These are phyloP conservation scores for Beris morrisii DNA, from an alignment of 2,888 invertebrate genomes.

Conservation along the genomic window DNA sequence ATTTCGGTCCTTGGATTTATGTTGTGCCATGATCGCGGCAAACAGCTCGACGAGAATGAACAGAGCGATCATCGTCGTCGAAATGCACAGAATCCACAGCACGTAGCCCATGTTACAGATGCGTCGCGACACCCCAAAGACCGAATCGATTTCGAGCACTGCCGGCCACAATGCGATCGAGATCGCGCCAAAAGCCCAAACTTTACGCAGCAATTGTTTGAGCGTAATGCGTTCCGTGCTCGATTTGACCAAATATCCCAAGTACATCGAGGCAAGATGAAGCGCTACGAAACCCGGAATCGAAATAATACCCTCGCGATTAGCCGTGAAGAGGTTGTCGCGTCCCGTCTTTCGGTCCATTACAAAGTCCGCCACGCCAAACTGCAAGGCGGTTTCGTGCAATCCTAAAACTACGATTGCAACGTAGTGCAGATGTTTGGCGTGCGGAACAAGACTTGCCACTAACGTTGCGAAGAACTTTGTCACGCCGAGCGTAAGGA, in stretches of 20 bases:
- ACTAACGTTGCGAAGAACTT: conserved; percentile 69
- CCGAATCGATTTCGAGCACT: conserved; percentile 57
- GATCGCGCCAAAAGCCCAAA: conserved; percentile 42
- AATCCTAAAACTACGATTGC: conserved; percentile 61
- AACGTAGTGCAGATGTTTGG: conserved; percentile 59
- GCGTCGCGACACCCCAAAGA: conserved; percentile 72
- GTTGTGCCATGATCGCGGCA: conserved; percentile 8
- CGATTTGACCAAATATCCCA: conserved; percentile 61
- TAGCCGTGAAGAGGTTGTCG: conserved; percentile 71
- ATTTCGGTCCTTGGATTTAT: conserved; percentile 41
- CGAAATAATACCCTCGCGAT: conserved; percentile 89
- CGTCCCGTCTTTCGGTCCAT: conserved; percentile 62
- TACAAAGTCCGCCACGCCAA: conserved; percentile 71
- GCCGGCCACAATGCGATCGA: conserved; percentile 55
- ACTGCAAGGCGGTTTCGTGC: conserved; percentile 68
- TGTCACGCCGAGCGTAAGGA: conserved; percentile 85
- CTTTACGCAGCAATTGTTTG: conserved; percentile 44
- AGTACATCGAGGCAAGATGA: conserved; percentile 73
- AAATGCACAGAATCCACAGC: conserved; percentile 71
- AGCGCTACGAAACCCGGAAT: conserved; percentile 81
- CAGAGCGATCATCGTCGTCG: conserved; percentile 60
- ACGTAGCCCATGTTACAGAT: conserved; percentile 83
- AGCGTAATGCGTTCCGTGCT: conserved; percentile 48
- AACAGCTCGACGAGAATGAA: conserved; percentile 61
- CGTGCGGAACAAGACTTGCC: conserved; percentile 42